phyloP scores from a whole-genome alignment of 2,797 vertebrate genomes.

The Eurystomus glaucurus region DNA sequence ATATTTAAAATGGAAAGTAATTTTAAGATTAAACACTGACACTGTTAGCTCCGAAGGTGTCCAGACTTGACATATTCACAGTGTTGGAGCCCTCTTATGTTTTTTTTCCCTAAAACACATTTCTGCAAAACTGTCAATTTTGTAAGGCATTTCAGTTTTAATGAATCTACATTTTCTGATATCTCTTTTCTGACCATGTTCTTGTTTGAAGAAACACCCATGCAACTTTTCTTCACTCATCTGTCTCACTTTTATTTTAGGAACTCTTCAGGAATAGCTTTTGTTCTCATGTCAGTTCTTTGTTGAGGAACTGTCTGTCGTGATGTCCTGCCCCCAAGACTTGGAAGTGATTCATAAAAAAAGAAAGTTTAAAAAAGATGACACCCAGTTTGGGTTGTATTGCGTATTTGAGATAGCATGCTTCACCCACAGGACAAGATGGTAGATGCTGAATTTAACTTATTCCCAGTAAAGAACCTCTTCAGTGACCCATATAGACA shows the following conservation, averaged over 20 bases:
- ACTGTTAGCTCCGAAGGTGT: background rate
- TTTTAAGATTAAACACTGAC: conserved; percentile 13
- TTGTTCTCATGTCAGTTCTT: conserved; percentile 72
- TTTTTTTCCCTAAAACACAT: background rate
- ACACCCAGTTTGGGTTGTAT: conserved; percentile 53
- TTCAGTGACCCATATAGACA: conserved; percentile 67
- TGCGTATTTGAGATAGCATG: conserved; percentile 59
- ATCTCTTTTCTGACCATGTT: conserved; percentile 48
- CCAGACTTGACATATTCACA: background rate
- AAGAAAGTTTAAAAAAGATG: conserved; percentile 67
- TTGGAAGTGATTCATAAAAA: conserved; percentile 61
- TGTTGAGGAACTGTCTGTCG: conserved; percentile 62
- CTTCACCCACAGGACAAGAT: conserved; percentile 73
- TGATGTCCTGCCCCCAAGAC: conserved; percentile 50
- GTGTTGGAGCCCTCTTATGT: background rate
- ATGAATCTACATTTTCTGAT: conserved; percentile 40
- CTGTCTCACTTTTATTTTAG: conserved; percentile 71
- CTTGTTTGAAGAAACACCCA: conserved; percentile 44
- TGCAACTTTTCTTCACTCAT: conserved; percentile 54
- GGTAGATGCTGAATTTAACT: conserved; percentile 73
- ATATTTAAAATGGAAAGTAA: conserved; percentile 16
- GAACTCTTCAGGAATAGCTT: conserved; percentile 68
- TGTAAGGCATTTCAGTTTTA: background rate
- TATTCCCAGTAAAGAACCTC: conserved; percentile 53
- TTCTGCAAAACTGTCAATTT: conserved; percentile 12